These are phyloP conservation scores for Tetheella fluctuosa DNA, from an alignment of 2,888 invertebrate genomes.

Conservation along the genomic window DNA sequence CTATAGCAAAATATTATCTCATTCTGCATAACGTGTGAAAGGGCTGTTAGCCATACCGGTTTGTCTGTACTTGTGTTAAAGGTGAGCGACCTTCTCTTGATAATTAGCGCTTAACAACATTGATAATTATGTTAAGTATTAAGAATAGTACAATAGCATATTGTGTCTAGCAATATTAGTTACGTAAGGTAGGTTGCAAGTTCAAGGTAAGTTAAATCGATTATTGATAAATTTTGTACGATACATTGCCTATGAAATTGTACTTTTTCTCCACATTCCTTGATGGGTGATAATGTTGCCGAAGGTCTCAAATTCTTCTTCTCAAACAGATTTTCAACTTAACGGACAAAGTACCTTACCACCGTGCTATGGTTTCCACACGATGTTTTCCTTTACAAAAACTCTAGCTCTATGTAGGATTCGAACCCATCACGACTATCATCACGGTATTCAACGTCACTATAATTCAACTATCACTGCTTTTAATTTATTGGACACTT, in stretches of 20 bases:
- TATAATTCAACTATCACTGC: too few species aligned
- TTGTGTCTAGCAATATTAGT: background rate
- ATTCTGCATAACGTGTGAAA: background rate
- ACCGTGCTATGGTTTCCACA: too few species aligned
- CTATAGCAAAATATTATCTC: background rate
- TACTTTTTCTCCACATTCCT: too few species aligned
- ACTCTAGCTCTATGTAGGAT: too few species aligned
- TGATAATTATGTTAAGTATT: background rate
- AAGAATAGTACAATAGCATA: background rate
- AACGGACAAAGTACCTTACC: too few species aligned
- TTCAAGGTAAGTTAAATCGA: background rate
- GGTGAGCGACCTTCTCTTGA: background rate
- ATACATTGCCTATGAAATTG: background rate
- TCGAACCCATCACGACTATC: too few species aligned
- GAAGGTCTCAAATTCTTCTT: too few species aligned
- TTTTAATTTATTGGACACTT: background rate
- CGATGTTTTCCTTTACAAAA: too few species aligned
- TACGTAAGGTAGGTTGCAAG: background rate
- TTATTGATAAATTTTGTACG: background rate
- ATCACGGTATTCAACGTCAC: too few species aligned
- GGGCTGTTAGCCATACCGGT: too few species aligned
- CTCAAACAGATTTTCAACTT: too few species aligned
- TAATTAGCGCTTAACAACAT: background rate
- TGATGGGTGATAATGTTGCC: too few species aligned
- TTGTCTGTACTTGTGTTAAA: background rate